phyloP scores from a whole-genome alignment of 2,888 invertebrate genomes.

The Aelia acuminata region DNA sequence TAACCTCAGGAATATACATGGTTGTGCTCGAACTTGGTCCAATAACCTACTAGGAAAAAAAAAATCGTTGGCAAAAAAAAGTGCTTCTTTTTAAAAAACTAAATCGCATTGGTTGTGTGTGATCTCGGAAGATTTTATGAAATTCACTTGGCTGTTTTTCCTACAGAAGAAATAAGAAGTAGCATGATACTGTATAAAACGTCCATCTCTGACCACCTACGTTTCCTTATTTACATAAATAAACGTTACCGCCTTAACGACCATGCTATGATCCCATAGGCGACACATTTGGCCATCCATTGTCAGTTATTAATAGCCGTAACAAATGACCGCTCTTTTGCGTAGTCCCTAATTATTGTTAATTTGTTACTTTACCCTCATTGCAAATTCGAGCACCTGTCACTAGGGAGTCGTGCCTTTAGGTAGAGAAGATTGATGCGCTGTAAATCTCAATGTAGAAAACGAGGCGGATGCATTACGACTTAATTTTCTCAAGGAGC shows the following conservation, averaged over 20 bases:
- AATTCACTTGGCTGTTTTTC: not conserved
- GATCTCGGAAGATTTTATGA: no score
- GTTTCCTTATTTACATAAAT: slow-evolving; percentile 10
- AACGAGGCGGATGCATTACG: slow-evolving; percentile 4
- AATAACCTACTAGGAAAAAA: no score
- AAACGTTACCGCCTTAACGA: not conserved
- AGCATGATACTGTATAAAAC: not conserved
- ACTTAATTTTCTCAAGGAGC: not conserved
- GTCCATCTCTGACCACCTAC: slow-evolving; percentile 26
- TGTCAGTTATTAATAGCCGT: slow-evolving; percentile 37
- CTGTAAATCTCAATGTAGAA: slow-evolving; percentile 25
- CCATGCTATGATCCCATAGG: not conserved
- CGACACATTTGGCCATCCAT: slow-evolving; percentile 22
- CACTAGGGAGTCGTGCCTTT: not conserved
- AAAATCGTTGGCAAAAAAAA: no score
- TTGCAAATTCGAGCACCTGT: slow-evolving; percentile 33
- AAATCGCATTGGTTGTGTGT: no score
- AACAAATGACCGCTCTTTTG: slow-evolving; percentile 8
- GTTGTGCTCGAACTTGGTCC: no score
- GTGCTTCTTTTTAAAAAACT: no score
- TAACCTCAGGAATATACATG: no score
- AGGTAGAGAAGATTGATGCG: not conserved
- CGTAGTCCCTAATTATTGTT: slow-evolving; percentile 16
- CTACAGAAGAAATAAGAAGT: not conserved
- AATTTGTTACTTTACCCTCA: slow-evolving; percentile 35